phyloP scores from a whole-genome alignment of 2,113 vertebrate genomes.

The Sylvietta virens region DNA sequence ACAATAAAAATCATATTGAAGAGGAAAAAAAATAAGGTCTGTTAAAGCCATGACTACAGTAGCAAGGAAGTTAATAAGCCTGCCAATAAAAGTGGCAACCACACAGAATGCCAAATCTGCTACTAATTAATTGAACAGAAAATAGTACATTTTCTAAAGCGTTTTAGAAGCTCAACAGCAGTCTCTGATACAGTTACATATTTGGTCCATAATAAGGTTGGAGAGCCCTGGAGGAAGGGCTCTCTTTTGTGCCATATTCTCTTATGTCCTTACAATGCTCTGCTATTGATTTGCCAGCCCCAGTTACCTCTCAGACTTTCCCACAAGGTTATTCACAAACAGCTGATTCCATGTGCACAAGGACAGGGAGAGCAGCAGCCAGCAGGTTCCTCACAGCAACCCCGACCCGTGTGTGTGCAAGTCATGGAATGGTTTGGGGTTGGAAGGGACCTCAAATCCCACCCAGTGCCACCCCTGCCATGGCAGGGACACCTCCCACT shows the following conservation, averaged over 20 bases:
- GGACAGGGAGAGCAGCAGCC: not conserved
- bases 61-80: not conserved
- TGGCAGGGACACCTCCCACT: not conserved
- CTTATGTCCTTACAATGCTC: not conserved
- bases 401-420: rapidly evolving
- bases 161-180: not conserved
- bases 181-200: not conserved
- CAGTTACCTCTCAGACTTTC: not conserved
- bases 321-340: not conserved
- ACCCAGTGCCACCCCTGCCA: not conserved
- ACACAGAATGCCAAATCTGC: not conserved
- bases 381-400: rapidly evolving
- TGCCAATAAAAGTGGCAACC: not conserved
- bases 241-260: not conserved
- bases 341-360: not conserved
- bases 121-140: not conserved
- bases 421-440: not conserved
- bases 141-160: not conserved
- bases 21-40: not conserved
- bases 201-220: not conserved
- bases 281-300: not conserved
- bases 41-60: not conserved
- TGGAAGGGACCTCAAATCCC: not conserved
- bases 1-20: not conserved
- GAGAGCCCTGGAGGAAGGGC: not conserved